Percentiles rank a stretch among this genome's conserved stretches.
These are phyloP conservation scores for Decapterus maruadsi DNA, from an alignment of 2,797 vertebrate genomes.

Conservation along the genomic window DNA sequence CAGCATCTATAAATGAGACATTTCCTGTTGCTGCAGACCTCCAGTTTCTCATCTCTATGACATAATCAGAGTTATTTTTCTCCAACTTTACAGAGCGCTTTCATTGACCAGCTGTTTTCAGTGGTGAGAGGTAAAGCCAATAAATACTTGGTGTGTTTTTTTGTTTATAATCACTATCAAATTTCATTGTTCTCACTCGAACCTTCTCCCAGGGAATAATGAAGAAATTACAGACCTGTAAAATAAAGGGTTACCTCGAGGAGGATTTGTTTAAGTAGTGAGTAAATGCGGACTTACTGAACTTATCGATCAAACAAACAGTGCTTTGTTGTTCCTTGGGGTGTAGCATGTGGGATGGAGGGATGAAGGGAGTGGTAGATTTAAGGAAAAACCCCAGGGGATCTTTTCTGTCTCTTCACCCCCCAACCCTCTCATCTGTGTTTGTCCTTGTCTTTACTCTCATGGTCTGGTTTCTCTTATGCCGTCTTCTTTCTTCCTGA, in stretches of 20 bases:
- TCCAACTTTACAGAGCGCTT: too few relatives aligned
- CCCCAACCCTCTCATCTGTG: constrained; percentile 53
- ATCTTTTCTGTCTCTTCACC: constrained; percentile 25
- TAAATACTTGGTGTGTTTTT: background rate
- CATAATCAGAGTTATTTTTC: too few relatives aligned
- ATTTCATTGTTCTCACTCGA: too few relatives aligned
- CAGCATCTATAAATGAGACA: too few relatives aligned
- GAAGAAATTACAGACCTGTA: background rate
- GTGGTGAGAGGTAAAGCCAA: background rate
- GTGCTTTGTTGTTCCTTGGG: constrained; percentile 64
- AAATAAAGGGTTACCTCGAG: constrained; percentile 9
- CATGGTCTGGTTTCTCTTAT: constrained; percentile 58
- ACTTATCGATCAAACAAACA: constrained; percentile 72
- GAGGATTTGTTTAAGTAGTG: constrained; percentile 23
- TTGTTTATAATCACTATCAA: background rate
- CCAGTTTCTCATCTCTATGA: too few relatives aligned
- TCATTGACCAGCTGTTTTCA: background rate
- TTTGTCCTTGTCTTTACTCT: constrained; percentile 40
- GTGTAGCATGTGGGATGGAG: constrained; percentile 60
- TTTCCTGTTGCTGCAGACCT: too few relatives aligned
- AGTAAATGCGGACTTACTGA: constrained; percentile 46
- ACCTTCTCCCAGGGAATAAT: background rate
- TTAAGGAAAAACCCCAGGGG: constrained; percentile 55
- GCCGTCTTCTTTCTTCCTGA: constrained; percentile 27
- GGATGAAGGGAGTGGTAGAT: constrained; percentile 68